Evolutionary conservation across 2,113 vertebrate species (phyloP).

Genomic region (Rhineura floridana): DNA sequence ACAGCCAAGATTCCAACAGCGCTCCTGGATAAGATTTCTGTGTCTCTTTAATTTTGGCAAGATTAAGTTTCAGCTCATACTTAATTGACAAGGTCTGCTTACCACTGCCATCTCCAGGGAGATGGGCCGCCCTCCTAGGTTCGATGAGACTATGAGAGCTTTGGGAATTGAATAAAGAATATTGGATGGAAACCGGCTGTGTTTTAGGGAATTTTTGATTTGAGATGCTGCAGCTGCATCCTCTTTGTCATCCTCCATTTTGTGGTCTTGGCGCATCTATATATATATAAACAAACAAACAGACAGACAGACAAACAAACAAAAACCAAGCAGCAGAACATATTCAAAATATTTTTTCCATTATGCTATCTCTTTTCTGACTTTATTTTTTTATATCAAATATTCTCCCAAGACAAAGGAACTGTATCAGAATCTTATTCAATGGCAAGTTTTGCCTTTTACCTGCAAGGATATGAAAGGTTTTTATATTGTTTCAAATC

Average conservation of each 20-base stretch:
- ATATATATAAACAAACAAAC: constrained; percentile 21
- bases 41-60: constrained; percentile 34
- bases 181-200: constrained; percentile 26
- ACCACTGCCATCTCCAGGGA: constrained; percentile 77
- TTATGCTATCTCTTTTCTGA: not conserved
- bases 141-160: constrained; percentile 60
- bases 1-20: constrained; percentile 2
- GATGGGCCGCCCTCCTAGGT: constrained; percentile 70
- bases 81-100: constrained; percentile 74
- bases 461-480: not conserved
- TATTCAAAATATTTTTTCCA: not conserved
- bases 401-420: not conserved
- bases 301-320: constrained; percentile 23
- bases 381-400: not conserved
- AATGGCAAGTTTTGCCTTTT: constrained; percentile 6
- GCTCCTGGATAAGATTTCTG: constrained; percentile 35
- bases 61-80: constrained; percentile 67
- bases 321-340: not conserved
- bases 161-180: constrained; percentile 58
- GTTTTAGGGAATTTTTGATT: constrained; percentile 28
- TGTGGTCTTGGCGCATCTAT: constrained; percentile 51
- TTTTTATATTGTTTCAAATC: constrained; percentile 5
- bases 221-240: constrained; percentile 42
- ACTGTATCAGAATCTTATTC: constrained; percentile 24
- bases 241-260: constrained; percentile 64